These are phyloP conservation scores for Shargacucullia verbasci DNA, from an alignment of 2,888 invertebrate species.

Conservation along the genomic window DNA sequence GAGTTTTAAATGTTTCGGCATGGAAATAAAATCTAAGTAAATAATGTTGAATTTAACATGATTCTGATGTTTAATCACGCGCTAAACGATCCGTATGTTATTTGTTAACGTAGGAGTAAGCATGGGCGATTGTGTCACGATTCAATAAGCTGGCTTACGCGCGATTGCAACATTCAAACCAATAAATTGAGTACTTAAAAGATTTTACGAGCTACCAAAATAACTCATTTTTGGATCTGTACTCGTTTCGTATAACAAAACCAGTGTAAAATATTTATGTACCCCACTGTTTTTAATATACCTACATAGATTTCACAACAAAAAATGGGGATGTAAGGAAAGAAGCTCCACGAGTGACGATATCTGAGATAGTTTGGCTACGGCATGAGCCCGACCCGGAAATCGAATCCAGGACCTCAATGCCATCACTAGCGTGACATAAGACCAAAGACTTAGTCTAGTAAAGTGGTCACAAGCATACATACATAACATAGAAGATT, in stretches of 20 bases:
- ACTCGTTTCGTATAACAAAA: not conserved
- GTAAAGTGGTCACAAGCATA: too few species aligned
- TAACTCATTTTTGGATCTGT: not conserved
- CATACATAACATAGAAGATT: too few species aligned
- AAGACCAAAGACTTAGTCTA: too few species aligned
- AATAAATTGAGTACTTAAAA: conserved; percentile 2
- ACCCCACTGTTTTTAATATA: too few species aligned
- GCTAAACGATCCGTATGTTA: conserved; percentile 27
- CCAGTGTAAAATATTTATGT: too few species aligned
- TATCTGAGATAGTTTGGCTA: too few species aligned
- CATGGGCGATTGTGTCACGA: conserved; percentile 36
- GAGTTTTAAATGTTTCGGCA: conserved; percentile 9
- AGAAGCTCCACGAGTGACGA: too few species aligned
- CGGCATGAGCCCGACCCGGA: too few species aligned
- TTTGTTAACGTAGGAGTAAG: conserved; percentile 39
- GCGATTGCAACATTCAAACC: conserved; percentile 1
- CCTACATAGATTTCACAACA: too few species aligned
- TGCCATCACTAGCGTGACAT: too few species aligned
- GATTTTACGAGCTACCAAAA: conserved; percentile 12
- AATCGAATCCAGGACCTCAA: too few species aligned
- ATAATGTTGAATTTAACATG: conserved; percentile 8
- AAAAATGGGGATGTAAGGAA: too few species aligned
- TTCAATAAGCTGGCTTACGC: conserved; percentile 30
- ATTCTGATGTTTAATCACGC: conserved; percentile 17
- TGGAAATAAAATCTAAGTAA: conserved; percentile 2